Conservation (phyloP, 1,140 invertebrate genomes). For the Solen grandis region DNA sequence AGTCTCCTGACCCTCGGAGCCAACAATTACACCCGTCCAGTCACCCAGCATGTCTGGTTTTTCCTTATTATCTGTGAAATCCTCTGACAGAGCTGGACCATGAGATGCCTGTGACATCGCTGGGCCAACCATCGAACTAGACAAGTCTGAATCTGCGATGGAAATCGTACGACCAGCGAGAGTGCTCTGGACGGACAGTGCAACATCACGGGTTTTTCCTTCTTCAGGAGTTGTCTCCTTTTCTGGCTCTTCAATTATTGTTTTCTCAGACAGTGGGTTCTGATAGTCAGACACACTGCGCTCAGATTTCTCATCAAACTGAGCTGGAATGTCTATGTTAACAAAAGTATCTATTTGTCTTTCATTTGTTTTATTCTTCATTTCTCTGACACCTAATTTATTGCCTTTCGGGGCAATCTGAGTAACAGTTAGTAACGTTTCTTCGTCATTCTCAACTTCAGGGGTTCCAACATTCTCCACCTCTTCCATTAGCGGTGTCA, state of each 20-base stretch:
- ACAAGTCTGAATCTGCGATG: constrained; percentile 20
- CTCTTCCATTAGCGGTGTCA: constrained; percentile 68
- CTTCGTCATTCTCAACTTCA: constrained; percentile 13
- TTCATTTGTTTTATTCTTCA: constrained; percentile 10
- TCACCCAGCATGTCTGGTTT: constrained; percentile 24
- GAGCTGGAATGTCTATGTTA: constrained; percentile 66
- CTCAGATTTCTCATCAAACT: neutral
- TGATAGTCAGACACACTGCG: neutral
- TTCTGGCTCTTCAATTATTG: constrained; percentile 9
- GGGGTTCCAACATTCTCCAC: constrained; percentile 42
- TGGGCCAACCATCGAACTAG: constrained; percentile 45
- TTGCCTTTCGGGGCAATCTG: constrained; percentile 44
- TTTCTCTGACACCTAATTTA: neutral
- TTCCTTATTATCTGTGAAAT: constrained; percentile 30
- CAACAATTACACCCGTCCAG: constrained; percentile 15
- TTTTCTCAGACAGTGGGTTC: neutral
- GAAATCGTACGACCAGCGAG: constrained; percentile 26
- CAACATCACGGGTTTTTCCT: constrained; percentile 32
- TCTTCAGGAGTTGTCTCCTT: constrained; percentile 21
- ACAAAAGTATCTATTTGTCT: constrained; percentile 64
- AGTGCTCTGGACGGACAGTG: constrained; percentile 44
- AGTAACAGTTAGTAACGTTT: constrained; percentile 15
- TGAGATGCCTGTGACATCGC: constrained; percentile 36
- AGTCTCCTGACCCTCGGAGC: constrained; percentile 18
- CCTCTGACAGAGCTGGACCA: constrained; percentile 31